These are phyloP conservation scores for Orientallactaga sibirica DNA, from an alignment of 2,797 vertebrate species.

Conservation along the genomic window DNA sequence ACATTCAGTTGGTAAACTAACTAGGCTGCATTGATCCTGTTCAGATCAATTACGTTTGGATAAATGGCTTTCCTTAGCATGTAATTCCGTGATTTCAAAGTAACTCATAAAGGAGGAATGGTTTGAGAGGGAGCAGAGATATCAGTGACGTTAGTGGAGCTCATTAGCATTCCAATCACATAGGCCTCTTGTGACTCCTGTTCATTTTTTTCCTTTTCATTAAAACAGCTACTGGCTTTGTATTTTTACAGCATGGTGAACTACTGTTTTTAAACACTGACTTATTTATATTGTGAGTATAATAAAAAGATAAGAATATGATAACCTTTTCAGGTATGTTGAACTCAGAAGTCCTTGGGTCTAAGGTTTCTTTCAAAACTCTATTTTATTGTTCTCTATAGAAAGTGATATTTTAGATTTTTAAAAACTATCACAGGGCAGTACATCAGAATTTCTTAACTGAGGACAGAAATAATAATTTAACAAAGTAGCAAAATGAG, in stretches of 20 bases:
- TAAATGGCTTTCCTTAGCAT: slow-evolving; percentile 87
- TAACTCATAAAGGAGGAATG: slow-evolving; percentile 84
- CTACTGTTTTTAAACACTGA: slow-evolving; percentile 53
- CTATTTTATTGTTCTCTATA: slow-evolving; percentile 27
- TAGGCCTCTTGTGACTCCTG: slow-evolving; percentile 83
- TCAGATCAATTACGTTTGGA: slow-evolving; percentile 88
- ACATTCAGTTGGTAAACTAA: slow-evolving; percentile 86
- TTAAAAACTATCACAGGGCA: slow-evolving; percentile 2
- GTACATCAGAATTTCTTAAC: not conserved
- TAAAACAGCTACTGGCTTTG: slow-evolving; percentile 83
- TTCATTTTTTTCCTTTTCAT: slow-evolving; percentile 79
- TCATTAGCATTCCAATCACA: slow-evolving; percentile 86
- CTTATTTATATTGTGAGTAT: slow-evolving; percentile 62
- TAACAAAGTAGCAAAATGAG: slow-evolving; percentile 43
- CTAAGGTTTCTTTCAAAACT: slow-evolving; percentile 37
- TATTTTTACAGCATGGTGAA: slow-evolving; percentile 79
- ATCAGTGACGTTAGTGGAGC: slow-evolving; percentile 81
- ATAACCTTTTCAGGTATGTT: slow-evolving; percentile 50
- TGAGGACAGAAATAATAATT: slow-evolving; percentile 45
- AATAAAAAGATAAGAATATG: not conserved
- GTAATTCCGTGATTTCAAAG: slow-evolving; percentile 88
- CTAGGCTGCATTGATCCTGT: slow-evolving; percentile 84
- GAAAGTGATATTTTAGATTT: slow-evolving; percentile 46
- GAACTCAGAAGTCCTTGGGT: slow-evolving; percentile 40
- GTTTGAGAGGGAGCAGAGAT: slow-evolving; percentile 78